Percentiles rank a stretch among this genome's conserved stretches.
phyloP scores from a whole-genome alignment of 1,140 invertebrate species.

The Hormaphis cornu region DNA sequence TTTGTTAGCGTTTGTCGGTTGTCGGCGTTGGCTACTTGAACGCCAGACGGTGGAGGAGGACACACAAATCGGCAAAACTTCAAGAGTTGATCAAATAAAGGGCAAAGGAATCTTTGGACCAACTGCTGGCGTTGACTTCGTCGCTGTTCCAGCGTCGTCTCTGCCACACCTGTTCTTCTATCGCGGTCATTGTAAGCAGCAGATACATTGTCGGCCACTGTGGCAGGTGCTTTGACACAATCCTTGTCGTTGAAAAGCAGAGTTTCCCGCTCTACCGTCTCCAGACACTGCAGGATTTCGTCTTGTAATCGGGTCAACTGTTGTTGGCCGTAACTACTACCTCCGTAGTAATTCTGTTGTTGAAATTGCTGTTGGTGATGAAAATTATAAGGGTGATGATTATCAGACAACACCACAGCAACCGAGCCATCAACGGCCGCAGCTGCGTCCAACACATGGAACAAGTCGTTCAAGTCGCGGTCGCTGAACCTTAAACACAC shows the following conservation, averaged over 20 bases:
- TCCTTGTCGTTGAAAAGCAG: conserved; percentile 40
- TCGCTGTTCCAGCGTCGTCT: not conserved
- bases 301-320: conserved; percentile 70
- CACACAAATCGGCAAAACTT: conserved; percentile 48
- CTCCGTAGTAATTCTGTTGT: conserved; percentile 58
- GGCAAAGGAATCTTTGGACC: conserved; percentile 56
- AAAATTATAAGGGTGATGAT: not conserved
- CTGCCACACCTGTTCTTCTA: not conserved
- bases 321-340: not conserved
- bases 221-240: not conserved
- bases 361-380: not conserved
- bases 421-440: conserved; percentile 57
- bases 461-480: not conserved
- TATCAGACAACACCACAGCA: not conserved
- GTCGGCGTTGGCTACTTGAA: not conserved
- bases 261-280: conserved; percentile 61
- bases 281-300: conserved; percentile 67
- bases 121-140: not conserved
- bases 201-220: not conserved
- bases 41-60: not conserved
- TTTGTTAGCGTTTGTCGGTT: not conserved
- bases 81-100: conserved; percentile 70
- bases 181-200: not conserved
- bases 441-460: not conserved
- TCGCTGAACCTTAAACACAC: not conserved